These are phyloP conservation scores for Ricordea florida DNA, from an alignment of 92 coral and sea anemone species.

Conservation along the genomic window DNA sequence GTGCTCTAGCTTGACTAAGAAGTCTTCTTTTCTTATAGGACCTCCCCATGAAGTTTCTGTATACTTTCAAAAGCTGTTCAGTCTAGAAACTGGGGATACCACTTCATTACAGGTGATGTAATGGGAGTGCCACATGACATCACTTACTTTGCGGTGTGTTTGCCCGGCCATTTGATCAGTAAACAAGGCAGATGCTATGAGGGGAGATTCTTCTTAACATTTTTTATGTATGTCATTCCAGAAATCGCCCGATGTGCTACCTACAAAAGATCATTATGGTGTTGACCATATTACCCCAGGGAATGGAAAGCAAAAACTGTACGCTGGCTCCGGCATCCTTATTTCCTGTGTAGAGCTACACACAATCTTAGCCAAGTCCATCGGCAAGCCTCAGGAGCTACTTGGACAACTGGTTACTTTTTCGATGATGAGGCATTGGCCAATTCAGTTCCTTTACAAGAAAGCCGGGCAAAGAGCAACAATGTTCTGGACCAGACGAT, in stretches of 20 bases:
- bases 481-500: conserved; percentile 18
- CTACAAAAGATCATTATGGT: neutral
- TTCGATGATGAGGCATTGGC: conserved; percentile 19
- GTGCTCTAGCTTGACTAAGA: neutral
- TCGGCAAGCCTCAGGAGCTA: conserved; percentile 6
- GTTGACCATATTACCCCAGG: neutral
- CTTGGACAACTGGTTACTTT: conserved; percentile 10
- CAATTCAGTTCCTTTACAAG: conserved; percentile 33
- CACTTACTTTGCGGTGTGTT: too few species aligned
- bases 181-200: too few species aligned
- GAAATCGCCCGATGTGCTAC: neutral
- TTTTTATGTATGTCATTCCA: neutral
- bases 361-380: conserved; percentile 1
- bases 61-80: neutral
- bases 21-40: neutral
- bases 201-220: neutral
- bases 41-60: conserved; percentile 1
- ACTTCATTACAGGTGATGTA: neutral
- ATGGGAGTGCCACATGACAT: neutral
- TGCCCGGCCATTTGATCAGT: too few species aligned
- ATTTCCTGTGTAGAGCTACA: conserved; percentile 13
- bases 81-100: neutral
- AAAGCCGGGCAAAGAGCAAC: conserved; percentile 3
- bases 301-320: conserved; percentile 21
- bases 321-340: conserved; percentile 21